These are phyloP conservation scores for Diorhabda sublineata DNA, from an alignment of 1,140 invertebrate species.

Conservation along the genomic window DNA sequence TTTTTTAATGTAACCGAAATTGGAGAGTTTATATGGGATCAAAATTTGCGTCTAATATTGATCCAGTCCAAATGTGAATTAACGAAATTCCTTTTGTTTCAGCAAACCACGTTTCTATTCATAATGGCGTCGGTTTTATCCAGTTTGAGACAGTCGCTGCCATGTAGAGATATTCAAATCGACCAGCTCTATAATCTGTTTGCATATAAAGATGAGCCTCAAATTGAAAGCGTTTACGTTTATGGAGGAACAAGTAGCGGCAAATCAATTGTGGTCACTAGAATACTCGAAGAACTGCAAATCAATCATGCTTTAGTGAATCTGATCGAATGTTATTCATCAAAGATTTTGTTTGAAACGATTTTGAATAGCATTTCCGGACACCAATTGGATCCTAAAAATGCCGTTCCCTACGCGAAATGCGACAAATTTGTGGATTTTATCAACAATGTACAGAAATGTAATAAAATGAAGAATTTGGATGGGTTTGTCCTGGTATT, in stretches of 20 bases:
- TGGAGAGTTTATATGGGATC: too few species aligned
- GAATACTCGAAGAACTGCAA: constrained; percentile 55
- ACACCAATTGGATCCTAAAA: constrained; percentile 42
- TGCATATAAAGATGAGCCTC: constrained; percentile 54
- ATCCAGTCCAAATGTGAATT: not conserved
- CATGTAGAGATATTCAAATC: constrained; percentile 59
- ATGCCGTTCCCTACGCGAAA: constrained; percentile 47
- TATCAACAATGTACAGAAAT: constrained; percentile 53
- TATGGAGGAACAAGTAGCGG: constrained; percentile 77
- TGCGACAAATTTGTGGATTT: constrained; percentile 77
- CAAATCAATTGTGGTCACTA: constrained; percentile 66
- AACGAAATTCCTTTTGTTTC: constrained; percentile 9
- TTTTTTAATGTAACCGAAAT: not conserved
- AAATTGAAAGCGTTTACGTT: constrained; percentile 65
- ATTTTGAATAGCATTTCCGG: constrained; percentile 60
- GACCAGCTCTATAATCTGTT: constrained; percentile 56
- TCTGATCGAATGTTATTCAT: constrained; percentile 75
- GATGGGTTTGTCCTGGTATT: constrained; percentile 62
- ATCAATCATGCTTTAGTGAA: constrained; percentile 68
- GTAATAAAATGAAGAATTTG: constrained; percentile 42
- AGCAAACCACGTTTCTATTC: not conserved
- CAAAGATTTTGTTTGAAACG: constrained; percentile 71
- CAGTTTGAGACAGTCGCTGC: constrained; percentile 41
- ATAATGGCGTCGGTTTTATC: constrained; percentile 11
- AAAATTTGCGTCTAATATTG: not conserved